Evolutionary conservation across 2,888 invertebrate species (phyloP), one percentile per base, ranked within the genome.

Genomic region (Torymus auratus): DNA sequence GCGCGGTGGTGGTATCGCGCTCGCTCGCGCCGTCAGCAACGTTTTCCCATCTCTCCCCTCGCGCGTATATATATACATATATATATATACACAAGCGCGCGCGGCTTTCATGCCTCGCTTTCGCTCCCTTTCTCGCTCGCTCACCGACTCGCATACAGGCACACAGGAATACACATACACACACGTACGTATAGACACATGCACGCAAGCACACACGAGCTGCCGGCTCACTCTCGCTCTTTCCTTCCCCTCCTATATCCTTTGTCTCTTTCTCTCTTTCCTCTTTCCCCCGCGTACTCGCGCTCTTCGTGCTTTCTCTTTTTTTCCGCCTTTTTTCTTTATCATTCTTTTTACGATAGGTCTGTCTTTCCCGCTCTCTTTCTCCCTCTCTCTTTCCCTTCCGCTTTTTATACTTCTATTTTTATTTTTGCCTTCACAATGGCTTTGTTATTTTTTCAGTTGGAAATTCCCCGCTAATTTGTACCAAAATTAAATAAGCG

Each of bases 1-100:
- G n/a, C 28, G 69, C 87, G 87, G 87, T 87, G 87, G 87, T 84
- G 85, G 87, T 85, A 67, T 70, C 84, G 84, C 85, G 85, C 83
- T 80, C 83, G 82, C 84, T 84, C 70, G 82, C 83, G 80, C 85
- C 86, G 86, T 86, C 86, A 86, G 86, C 86, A 85, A 84, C 85
- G 86, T 85, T 86, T 87, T 87, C 84, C 86, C 86, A 84, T 85
- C 85, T 82, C 84, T 84, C 82, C 82, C 41, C 41, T 41, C 7
- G 41, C 41, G 41, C 41, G 41, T 41, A 7, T 41, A 7, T 41
- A 10, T 7, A 41, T 7, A 28, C 5, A 28, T 2, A 5, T 2
- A 28, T 2, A 28, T 2, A 28, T 2, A 41, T 41, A 41, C 7
- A 4, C 7, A 41, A 23, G 81, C 83, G 75, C 82, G 68, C 84